phyloP scores from a whole-genome alignment of 2,113 vertebrate species.

The Pterocles orientalis region DNA sequence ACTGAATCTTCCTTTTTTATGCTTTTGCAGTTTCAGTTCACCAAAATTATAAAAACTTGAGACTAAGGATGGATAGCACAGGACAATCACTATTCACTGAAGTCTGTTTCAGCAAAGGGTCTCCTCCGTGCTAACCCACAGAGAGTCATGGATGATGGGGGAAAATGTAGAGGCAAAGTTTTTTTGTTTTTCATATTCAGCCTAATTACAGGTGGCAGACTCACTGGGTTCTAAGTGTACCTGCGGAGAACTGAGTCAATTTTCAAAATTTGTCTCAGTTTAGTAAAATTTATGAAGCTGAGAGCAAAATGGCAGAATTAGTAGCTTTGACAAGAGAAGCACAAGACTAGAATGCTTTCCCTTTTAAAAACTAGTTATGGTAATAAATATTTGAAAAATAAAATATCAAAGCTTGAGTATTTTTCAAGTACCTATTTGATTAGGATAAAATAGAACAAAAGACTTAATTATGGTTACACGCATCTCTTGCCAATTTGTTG shows the following conservation, averaged over 20 bases:
- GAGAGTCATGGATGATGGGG: neutral
- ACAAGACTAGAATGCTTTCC: neutral
- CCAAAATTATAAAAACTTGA: neutral
- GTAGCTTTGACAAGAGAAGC: neutral
- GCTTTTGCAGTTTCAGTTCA: neutral
- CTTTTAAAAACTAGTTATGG: neutral
- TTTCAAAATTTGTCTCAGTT: constrained; percentile 3
- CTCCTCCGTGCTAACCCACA: neutral
- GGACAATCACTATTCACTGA: neutral
- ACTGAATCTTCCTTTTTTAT: neutral
- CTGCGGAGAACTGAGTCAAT: neutral
- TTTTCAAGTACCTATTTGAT: neutral
- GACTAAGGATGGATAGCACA: neutral
- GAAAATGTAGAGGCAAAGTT: neutral
- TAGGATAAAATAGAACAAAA: neutral
- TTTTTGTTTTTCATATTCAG: neutral
- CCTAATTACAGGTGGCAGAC: neutral
- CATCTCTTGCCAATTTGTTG: neutral
- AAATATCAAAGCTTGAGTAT: neutral
- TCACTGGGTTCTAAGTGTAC: neutral
- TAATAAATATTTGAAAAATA: neutral
- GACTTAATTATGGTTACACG: neutral
- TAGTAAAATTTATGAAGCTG: neutral
- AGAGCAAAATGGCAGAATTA: neutral
- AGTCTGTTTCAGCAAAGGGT: neutral